Evolutionary conservation across 23 tunicate species (phyloP).

Genomic region (Halocynthia roretzi): DNA sequence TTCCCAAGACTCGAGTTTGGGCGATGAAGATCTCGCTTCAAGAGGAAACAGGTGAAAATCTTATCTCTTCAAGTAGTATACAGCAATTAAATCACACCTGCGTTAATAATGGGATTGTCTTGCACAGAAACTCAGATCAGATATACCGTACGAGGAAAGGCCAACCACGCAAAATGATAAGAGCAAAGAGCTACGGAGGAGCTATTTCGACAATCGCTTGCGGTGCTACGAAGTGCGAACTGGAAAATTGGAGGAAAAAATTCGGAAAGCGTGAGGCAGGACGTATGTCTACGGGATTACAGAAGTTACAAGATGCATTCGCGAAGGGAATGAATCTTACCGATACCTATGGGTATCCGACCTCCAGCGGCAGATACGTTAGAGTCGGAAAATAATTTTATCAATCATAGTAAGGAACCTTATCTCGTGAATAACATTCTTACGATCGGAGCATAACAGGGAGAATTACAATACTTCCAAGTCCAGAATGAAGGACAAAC

Average conservation of each 20-base stretch:
- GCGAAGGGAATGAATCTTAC: slow-evolving; percentile 6
- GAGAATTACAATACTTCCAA: too few species aligned
- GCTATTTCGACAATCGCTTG: background rate
- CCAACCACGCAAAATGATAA: background rate
- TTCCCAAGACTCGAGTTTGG: slow-evolving; percentile 1
- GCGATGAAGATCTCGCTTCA: background rate
- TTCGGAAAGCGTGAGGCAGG: background rate
- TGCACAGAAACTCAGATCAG: slow-evolving; percentile 1
- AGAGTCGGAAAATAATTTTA: slow-evolving; percentile 3
- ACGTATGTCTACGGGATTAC: background rate
- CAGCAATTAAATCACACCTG: too few species aligned
- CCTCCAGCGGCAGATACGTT: slow-evolving; percentile 2
- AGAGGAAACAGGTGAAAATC: background rate
- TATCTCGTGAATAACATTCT: too few species aligned
- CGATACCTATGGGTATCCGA: background rate
- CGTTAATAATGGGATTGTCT: background rate
- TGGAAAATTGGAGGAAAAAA: background rate
- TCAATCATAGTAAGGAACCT: background rate
- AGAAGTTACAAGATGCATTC: slow-evolving; percentile 6
- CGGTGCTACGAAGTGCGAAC: background rate
- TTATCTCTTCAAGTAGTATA: too few species aligned
- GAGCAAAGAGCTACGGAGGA: background rate
- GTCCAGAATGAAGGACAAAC: too few species aligned
- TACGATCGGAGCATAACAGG: too few species aligned
- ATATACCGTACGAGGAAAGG: background rate